These are phyloP conservation scores for Mellivora capensis DNA, from an alignment of 2,113 vertebrate genomes.

Conservation along the genomic window DNA sequence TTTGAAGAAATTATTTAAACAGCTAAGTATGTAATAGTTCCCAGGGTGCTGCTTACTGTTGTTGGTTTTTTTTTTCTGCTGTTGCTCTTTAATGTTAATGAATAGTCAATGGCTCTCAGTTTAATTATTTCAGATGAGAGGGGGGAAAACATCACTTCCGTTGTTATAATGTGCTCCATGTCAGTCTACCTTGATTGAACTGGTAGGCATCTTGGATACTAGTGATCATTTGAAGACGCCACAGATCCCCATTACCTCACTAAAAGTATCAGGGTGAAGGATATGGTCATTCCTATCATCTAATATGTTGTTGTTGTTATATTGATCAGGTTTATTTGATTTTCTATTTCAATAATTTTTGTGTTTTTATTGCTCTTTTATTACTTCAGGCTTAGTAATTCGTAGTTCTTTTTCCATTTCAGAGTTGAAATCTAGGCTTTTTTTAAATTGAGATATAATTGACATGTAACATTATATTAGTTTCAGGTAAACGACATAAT, in stretches of 20 bases:
- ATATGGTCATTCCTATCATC: not conserved
- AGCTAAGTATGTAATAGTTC: not conserved
- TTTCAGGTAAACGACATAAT: not conserved
- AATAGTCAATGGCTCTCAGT: not conserved
- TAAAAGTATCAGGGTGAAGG: not conserved
- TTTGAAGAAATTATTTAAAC: slow-evolving; percentile 25
- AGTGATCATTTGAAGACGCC: not conserved
- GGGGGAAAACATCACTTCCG: not conserved
- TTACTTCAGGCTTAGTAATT: not conserved
- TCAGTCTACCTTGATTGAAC: not conserved
- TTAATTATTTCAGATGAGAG: slow-evolving; percentile 40
- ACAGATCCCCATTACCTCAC: not conserved
- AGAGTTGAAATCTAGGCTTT: not conserved
- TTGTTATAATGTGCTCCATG: not conserved
- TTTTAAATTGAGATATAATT: not conserved
- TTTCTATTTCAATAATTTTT: not conserved
- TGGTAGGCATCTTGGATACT: not conserved
- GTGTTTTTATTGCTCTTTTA: not conserved
- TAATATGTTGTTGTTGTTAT: not conserved
- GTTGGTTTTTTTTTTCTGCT: not conserved
- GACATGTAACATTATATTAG: not conserved
- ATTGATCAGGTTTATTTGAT: not conserved
- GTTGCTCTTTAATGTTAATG: slow-evolving; percentile 31
- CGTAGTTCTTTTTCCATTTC: not conserved
- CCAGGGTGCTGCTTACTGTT: not conserved